Base-by-base conservation (phyloP, 2,113 vertebrate species). In the Chionis minor region DNA sequence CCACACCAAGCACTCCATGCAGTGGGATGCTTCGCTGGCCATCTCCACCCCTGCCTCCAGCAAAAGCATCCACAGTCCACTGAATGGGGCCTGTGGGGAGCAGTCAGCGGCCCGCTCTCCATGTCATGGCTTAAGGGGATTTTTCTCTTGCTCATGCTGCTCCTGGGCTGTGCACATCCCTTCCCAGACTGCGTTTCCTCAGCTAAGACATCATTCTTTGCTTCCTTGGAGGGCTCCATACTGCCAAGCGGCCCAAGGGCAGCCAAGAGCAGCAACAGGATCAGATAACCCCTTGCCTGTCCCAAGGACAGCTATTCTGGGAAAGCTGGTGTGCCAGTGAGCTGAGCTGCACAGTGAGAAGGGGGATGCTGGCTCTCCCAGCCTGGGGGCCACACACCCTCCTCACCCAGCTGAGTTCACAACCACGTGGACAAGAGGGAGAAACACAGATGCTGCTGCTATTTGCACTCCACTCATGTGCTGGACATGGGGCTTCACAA, bases 291-390 rank as follows among this genome's bases (percentile, higher is more conserved):
- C 56, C 15, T 19, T 2, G 1, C 38, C 44, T 6, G 55, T 13
- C 82, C 88, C 90, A 94, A 94, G 94, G 88, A 92, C 66, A 2
- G 58, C 62, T 92, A 90, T 96, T 94, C 38, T 6, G 44, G 93
- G 90, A 78, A 11, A 35, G 71, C 54, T 4, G 15, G 38, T 4
- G 21, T 18, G 75, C 59, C 74, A 8, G 16, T 1, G 32, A 93
- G 69, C 42, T 4, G 14, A 33, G 40, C n/a, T 9, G 59, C 23
- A 3, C 9, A 4, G 23, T 49, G 54, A 71, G 21, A 24, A 35
- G 21, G 33, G 38, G 30, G 26, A 32, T 1, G 1, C 6, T 3
- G 42, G 35, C n/a, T 33, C 26, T 11, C 10, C 47, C 69, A 70
- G 72, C 74, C 22, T 12, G 49, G 49, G 49, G 49, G 49, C 49